phyloP scores from a whole-genome alignment of 2,797 vertebrate species.

The Danio kyathit region DNA sequence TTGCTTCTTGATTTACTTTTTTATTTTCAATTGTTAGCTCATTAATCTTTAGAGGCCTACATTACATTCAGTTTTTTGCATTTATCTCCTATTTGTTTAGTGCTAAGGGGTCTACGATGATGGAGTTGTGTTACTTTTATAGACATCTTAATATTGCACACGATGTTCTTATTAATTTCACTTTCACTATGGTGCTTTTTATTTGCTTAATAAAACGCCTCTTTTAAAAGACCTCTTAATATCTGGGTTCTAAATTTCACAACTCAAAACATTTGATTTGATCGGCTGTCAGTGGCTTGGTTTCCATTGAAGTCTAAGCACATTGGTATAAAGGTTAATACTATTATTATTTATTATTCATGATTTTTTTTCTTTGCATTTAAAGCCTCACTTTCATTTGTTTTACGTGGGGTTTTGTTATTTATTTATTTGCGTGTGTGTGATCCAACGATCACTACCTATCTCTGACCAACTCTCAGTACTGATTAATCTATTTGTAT shows the following conservation, averaged over 20 bases:
- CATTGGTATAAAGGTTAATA: neutral
- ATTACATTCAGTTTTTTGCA: neutral
- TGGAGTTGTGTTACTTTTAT: neutral
- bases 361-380: neutral
- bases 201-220: neutral
- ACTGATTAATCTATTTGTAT: neutral
- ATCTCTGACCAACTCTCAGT: neutral
- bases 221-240: neutral
- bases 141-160: neutral
- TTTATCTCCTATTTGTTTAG: conserved; percentile 5
- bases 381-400: neutral
- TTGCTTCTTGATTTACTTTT: too few species aligned
- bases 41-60: neutral
- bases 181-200: neutral
- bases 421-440: neutral
- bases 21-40: neutral
- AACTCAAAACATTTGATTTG: neutral
- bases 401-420: neutral
- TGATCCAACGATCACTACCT: neutral
- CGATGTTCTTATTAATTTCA: neutral
- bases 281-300: conserved; percentile 1
- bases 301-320: neutral
- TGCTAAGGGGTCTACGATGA: neutral
- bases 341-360: too few species aligned
- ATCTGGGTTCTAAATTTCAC: neutral